A percentile compares a stretch with the other conserved stretches of the same genome.
Evolutionary conservation across 2,888 invertebrate species (phyloP).

Genomic region (Drosophila paucipuncta): DNA sequence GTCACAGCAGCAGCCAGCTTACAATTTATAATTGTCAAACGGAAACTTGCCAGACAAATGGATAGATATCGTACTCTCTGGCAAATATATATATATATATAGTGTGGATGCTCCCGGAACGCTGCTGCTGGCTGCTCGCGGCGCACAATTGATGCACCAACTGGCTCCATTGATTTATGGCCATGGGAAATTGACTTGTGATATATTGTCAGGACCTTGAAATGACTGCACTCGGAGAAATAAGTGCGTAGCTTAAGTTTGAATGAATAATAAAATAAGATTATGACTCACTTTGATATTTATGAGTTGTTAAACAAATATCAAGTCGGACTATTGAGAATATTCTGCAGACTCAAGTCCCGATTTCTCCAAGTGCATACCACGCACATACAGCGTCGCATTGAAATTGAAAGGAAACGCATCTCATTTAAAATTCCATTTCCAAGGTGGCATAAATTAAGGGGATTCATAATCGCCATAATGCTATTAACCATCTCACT

Average conservation of each 20-base stretch:
- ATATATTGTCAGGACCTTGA: slow-evolving; percentile 74
- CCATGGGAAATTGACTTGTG: slow-evolving; percentile 75
- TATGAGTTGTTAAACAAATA: not conserved
- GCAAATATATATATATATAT: not conserved
- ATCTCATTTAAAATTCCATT: slow-evolving; percentile 57
- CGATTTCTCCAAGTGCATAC: slow-evolving; percentile 28
- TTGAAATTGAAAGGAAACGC: slow-evolving; percentile 54
- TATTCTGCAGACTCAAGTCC: not conserved
- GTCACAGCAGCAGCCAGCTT: slow-evolving; percentile 67
- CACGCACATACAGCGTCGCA: not conserved
- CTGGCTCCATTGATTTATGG: slow-evolving; percentile 67
- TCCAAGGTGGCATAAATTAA: slow-evolving; percentile 61
- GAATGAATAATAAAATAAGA: not conserved
- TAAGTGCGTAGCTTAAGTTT: not conserved
- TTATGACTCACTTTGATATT: not conserved
- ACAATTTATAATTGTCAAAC: slow-evolving; percentile 79
- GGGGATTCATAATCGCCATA: slow-evolving; percentile 48
- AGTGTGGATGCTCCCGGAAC: slow-evolving; percentile 21
- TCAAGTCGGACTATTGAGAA: not conserved
- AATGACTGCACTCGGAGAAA: slow-evolving; percentile 39
- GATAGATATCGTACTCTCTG: slow-evolving; percentile 47
- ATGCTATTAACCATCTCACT: slow-evolving; percentile 53
- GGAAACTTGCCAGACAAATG: slow-evolving; percentile 73
- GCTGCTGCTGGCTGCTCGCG: slow-evolving; percentile 42
- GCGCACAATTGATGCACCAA: slow-evolving; percentile 56